Base-by-base conservation (phyloP, 2,113 vertebrate genomes). In the Sigmodon hispidus region DNA sequence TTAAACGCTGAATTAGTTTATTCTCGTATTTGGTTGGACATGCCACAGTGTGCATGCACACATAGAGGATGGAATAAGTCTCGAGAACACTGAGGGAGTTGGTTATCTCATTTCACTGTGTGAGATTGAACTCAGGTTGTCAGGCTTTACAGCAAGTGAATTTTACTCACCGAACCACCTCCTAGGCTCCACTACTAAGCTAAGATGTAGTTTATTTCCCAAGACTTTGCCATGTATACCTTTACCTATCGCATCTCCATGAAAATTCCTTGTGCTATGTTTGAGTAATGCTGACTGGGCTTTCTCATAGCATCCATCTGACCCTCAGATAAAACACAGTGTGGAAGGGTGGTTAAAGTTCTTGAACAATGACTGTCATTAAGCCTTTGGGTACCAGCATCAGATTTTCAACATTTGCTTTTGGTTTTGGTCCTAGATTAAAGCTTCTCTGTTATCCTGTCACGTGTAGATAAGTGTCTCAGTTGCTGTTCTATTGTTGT, bases 131-230 rank as follows among this genome's bases (percentile, higher is more conserved):
- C 61, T 86, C 61, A 13, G 83, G 61, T 67, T 9, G 50, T 36
- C 29, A 75, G 5, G 29, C 59, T 65, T 85, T 11, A 31, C 4
- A 13, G 55, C 12, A 65, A 3, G 2, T 1, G 43, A 48, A 48
- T 85, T 76, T 76, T 26, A 76, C 43, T 61, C 19, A 7, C 43
- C 36, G 31, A 50, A 11, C 83, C 31, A 48, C 48, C 43, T 48
- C 61, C 19, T 13, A 48, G 61, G 43, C 61, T 19, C 40, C 11
- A 36, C 29, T 22, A 15, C 19, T 48, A 36, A 85, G 19, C 17
- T 12, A 1, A n/a, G 6, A 3, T 0, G 16, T 4, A 63, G 36
- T 29, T n/a, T 0, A 4, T 31, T 45, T 15, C 4, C 4, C 15
- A 7, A 26, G 75, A 69, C 3, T 34, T 31, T 29, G 16, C 34